Base-by-base conservation (phyloP, 1,140 invertebrate genomes). In the Rhynchophorus ferrugineus region DNA sequence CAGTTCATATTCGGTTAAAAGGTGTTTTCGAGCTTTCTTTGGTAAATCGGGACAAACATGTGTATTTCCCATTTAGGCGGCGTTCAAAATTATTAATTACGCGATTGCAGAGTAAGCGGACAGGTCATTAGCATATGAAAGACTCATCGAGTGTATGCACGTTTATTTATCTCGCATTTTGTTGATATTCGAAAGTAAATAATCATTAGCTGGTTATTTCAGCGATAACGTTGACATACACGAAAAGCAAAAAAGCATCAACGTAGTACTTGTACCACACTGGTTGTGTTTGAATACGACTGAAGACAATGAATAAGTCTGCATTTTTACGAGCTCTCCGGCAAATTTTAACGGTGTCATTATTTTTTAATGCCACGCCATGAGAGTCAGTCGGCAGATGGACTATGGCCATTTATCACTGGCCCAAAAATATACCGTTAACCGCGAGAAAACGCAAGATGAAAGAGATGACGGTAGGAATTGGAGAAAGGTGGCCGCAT, bases 291-390 rank as follows among this genome's bases (percentile, higher is more conserved):
- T n/a, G n/a, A n/a, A n/a, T n/a, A 5, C 5, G 24, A 29, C 18
- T 20, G 21, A 21, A n/a, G 9, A 43, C 11, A 20, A 43, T 19
- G 41, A 19, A 19, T 11, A 19, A 14, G 41, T 19, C 41, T n/a
- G 13, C 19, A 43, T 43, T 43, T 43, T 43, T 43, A 11, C 16
- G 20, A 43, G 11, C 11, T 17, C 16, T 21, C 9, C 16, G 5
- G 24, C 24, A 29, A 3, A 43, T 18, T 43, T 43, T 43, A 43
- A 43, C 41, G 41, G 19, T 43, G 16, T 21, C 19, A 43, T 43
- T 17, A 43, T 43, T 43, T 43, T 43, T 43, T 18, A 9, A 2
- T 19, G 11, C 7, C 8, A 5, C 24, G 11, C 11, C 11, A 11
- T 11, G 5, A 5, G 24, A 29, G 24, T n/a, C n/a, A 29, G 16